A percentile compares a stretch with the other conserved stretches of the same genome.
Evolutionary conservation across 2,113 vertebrate species (phyloP).

Genomic region (Ictalurus furcatus): DNA sequence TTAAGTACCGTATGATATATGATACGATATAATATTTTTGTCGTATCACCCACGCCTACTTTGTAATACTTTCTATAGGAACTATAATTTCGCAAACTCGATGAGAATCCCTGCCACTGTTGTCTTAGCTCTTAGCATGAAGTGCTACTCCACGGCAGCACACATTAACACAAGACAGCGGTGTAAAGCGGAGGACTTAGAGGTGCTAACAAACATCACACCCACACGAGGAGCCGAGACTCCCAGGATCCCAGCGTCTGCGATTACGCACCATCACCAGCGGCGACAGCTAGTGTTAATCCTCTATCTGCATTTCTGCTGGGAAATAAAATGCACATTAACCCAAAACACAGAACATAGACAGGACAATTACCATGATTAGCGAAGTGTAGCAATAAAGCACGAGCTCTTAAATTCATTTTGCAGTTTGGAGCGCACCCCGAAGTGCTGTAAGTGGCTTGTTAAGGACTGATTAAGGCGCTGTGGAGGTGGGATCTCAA

Average conservation of each 20-base stretch:
- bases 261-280: conserved; percentile 18
- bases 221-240: not conserved
- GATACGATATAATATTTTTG: not conserved
- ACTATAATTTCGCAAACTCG: no score
- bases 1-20: not conserved
- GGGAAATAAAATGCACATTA: conserved; percentile 54
- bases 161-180: conserved; percentile 13
- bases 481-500: conserved; percentile 33
- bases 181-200: conserved; percentile 24
- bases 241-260: not conserved
- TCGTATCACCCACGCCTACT: not conserved
- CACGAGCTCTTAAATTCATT: conserved; percentile 36
- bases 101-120: not conserved
- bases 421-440: conserved; percentile 25
- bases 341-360: conserved; percentile 12
- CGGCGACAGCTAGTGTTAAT: conserved; percentile 17
- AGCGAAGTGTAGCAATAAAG: conserved; percentile 52
- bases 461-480: conserved; percentile 45
- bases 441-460: conserved; percentile 34
- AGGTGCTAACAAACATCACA: conserved; percentile 39
- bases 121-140: not conserved
- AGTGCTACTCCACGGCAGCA: conserved; percentile 1
- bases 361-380: conserved; percentile 35
- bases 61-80: no score
- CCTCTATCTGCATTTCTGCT: conserved; percentile 26